Conservation (phyloP, 1,140 invertebrate genomes). For the Achatina immaculata region DNA sequence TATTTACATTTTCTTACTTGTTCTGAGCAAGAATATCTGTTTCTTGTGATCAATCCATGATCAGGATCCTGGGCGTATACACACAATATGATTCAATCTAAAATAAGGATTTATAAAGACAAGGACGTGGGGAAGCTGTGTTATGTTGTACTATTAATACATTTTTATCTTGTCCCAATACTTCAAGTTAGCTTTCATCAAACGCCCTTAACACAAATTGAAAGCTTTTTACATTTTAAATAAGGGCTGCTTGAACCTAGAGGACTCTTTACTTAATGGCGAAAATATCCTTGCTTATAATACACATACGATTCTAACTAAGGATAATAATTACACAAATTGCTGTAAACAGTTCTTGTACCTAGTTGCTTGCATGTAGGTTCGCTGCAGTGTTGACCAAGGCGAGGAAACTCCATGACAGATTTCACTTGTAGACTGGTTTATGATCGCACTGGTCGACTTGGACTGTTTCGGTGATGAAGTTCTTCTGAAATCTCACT, state of each 20-base stretch:
- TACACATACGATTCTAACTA: neutral
- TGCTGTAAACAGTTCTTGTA: conserved; percentile 65
- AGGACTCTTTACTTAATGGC: neutral
- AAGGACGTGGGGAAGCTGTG: too few relatives aligned
- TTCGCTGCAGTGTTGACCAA: conserved; percentile 88
- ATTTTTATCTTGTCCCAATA: neutral
- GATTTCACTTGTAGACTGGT: too few relatives aligned
- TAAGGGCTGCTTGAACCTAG: neutral
- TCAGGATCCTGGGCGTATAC: too few relatives aligned
- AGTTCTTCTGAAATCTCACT: too few relatives aligned
- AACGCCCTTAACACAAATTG: neutral
- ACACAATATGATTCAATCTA: too few relatives aligned
- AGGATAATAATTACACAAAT: neutral
- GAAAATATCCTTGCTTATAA: neutral
- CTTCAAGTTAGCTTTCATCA: neutral
- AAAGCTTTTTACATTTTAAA: neutral
- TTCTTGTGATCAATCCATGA: too few relatives aligned
- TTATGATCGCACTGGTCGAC: too few relatives aligned
- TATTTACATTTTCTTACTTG: neutral
- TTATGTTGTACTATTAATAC: too few relatives aligned
- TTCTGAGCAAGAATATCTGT: neutral
- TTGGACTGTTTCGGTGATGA: too few relatives aligned
- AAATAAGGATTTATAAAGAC: too few relatives aligned
- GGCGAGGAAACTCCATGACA: conserved; percentile 89
- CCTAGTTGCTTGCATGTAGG: conserved; percentile 85